Evolutionary conservation across 1,140 invertebrate genomes (phyloP), one percentile per base, ranked within the genome.

Genomic region (Bombus ignitus): DNA sequence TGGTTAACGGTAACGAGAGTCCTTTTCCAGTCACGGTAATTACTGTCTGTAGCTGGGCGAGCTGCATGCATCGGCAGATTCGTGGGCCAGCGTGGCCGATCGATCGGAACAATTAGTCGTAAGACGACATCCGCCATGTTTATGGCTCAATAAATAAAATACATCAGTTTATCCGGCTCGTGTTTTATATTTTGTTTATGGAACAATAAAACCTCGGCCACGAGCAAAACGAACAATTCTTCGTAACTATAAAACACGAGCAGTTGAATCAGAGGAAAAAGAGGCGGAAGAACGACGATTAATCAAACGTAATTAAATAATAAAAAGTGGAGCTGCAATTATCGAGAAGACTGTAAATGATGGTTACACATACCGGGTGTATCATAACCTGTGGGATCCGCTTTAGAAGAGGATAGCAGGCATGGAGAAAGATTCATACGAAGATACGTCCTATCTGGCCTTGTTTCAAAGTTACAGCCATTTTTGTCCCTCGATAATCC

Each of bases 1-100:
- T 53, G 84, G 79, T 85, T 85, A 85, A 85, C 84, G 84, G 84
- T 85, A 85, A 85, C 84, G 78, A 85, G 68, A 42, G 44, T 85
- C 59, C 59, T 85, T 81, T 81, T 81, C 68, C 84, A 81, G 44
- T 28, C 44, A 25, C 44, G 9, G 62, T 57, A 81, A 85, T 85
- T 81, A 85, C 84, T 8, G 59, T 44, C 8, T n/a, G 53, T 70
- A 42, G n/a, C 25, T 37, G 3, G 28, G n/a, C 39, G 22, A 79
- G 25, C 18, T 62, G 68, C 68, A 53, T 39, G 25, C 42, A 57
- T 66, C 37, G 22, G 44, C 66, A 28, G 59, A 42, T 85, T 66
- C 78, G 59, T 8, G 39, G 68, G 47, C 73, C 53, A n/a, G 25
- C 44, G 10, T 25, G 9, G 6, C 8, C 57, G 79, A 81, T 71